Evolutionary conservation across 2,797 vertebrate genomes (phyloP).

Genomic region (Phataginus tetradactyla): DNA sequence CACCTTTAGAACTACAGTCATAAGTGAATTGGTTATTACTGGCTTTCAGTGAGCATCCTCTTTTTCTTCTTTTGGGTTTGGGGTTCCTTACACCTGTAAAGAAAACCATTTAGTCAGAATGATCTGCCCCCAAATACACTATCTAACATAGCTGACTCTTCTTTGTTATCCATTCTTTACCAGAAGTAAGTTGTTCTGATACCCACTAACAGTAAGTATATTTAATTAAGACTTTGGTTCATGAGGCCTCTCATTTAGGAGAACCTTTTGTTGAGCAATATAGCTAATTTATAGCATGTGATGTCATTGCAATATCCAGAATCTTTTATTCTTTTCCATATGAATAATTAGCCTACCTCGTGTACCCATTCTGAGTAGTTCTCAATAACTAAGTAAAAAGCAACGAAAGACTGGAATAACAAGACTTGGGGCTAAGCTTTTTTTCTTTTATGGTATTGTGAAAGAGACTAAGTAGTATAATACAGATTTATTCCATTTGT

Average conservation of each 20-base stretch:
- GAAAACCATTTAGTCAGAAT: conserved; percentile 27
- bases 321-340: background rate
- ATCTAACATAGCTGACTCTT: background rate
- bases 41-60: background rate
- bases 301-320: conserved; percentile 35
- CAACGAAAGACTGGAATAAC: background rate
- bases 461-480: conserved; percentile 62
- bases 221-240: conserved; percentile 33
- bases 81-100: background rate
- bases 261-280: background rate
- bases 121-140: background rate
- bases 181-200: conserved; percentile 2
- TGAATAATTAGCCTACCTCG: conserved; percentile 44
- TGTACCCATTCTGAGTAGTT: conserved; percentile 18
- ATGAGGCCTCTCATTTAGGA: background rate
- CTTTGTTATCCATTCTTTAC: background rate
- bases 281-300: conserved; percentile 49
- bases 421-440: conserved; percentile 4
- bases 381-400: conserved; percentile 50
- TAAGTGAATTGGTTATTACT: background rate
- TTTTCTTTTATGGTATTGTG: conserved; percentile 16
- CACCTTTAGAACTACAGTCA: background rate
- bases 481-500: conserved; percentile 65
- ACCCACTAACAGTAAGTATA: background rate
- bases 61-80: conserved; percentile 6